Base-by-base conservation (phyloP, 2,797 vertebrate genomes). In the Etheostoma nigrum region DNA sequence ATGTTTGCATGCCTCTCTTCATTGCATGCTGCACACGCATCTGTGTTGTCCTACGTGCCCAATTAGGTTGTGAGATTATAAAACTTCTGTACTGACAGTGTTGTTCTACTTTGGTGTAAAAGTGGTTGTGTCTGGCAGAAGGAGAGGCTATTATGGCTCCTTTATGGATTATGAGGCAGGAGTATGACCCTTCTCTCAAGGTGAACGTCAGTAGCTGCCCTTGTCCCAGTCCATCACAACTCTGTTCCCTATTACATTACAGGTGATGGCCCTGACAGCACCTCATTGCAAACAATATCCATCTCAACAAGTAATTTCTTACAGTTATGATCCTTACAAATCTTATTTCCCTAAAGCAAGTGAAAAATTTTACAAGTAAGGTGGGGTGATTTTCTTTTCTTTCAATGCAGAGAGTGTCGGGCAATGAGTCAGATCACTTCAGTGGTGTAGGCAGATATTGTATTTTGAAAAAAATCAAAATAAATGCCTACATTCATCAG, bases 91-190 rank as follows among this genome's bases (percentile, higher is more conserved):
- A 14, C 59, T 49, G 87, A 77, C 74, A 48, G 70, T 84, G 84
- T 91, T 89, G 88, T 78, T 87, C 81, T 84, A 85, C 87, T 88
- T 84, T 84, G 83, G 64, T 86, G 81, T 87, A 79, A 88, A 86
- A 86, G 85, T 85, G 85, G 86, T 88, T 54, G 53, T 86, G 84
- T 88, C 88, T 89, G 81, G 79, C 81, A 88, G 90, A 88, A 71
- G 76, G 63, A 81, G 76, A 91, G 71, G 86, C 85, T 89, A 91
- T 94, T 92, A 92, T 71, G 82, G 83, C 86, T 85, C 85, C 86
- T 90, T 94, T 93, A 94, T 93, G 89, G 93, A 92, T 93, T 93
- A 92, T 83, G 84, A 87, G 90, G 88, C 87, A 86, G 87, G 71
- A 89, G 76, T 75, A 73, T 88, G 90, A 94, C 91, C 92, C 87